Conservation (phyloP, 1,140 invertebrate species). For the Zaprionus inermis region DNA sequence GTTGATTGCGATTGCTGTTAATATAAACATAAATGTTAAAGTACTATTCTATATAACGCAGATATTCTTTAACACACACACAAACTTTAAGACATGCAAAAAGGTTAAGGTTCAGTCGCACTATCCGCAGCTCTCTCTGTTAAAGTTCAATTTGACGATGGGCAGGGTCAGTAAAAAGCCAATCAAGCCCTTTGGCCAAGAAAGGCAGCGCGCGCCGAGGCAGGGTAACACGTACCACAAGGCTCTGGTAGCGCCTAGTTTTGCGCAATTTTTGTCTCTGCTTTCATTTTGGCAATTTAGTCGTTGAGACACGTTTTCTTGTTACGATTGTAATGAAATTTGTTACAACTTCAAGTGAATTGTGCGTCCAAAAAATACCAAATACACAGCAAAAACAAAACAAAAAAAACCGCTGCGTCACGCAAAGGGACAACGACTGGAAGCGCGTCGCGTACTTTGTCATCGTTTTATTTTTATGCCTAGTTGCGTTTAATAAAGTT, state of each 20-base stretch:
- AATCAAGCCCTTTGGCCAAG: constrained; percentile 64
- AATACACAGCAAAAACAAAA: not conserved
- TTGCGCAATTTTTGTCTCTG: constrained; percentile 54
- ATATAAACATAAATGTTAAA: too few species aligned
- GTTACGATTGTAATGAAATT: constrained; percentile 82
- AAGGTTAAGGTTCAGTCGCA: not conserved
- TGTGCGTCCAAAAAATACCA: constrained; percentile 41
- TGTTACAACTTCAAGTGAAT: constrained; percentile 79
- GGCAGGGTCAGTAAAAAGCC: constrained; percentile 38
- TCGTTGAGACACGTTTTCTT: constrained; percentile 79
- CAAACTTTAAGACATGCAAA: not conserved
- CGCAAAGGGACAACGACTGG: constrained; percentile 51
- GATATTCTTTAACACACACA: not conserved
- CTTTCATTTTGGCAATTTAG: constrained; percentile 73
- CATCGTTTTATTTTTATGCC: constrained; percentile 80
- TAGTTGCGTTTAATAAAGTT: constrained; percentile 82
- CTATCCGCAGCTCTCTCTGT: constrained; percentile 9
- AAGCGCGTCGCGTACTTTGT: constrained; percentile 71
- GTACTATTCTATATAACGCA: not conserved
- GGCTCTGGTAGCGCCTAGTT: constrained; percentile 15
- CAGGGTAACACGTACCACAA: not conserved
- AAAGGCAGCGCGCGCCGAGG: not conserved
- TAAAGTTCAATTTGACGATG: not conserved
- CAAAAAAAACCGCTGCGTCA: constrained; percentile 47
- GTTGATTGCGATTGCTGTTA: too few species aligned